Conservation (phyloP, 2,113 vertebrate species). For the Tupaia chinensis region DNA sequence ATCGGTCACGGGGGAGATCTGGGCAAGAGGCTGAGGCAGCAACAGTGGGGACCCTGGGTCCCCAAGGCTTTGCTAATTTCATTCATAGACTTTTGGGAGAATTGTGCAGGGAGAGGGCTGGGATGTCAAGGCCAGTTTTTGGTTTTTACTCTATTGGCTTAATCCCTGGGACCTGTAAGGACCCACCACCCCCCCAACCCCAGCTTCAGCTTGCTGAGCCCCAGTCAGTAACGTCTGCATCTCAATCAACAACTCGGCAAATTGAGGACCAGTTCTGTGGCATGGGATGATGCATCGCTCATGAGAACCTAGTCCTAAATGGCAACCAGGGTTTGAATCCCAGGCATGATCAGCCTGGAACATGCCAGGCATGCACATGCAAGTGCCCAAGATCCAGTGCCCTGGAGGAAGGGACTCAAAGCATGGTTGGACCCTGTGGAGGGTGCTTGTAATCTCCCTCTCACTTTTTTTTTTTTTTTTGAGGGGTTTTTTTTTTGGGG, state of each 20-base stretch:
- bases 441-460: too few species aligned
- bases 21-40: background rate
- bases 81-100: background rate
- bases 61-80: background rate
- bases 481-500: too few species aligned
- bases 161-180: background rate
- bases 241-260: background rate
- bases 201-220: background rate
- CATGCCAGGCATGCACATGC: too few species aligned
- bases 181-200: background rate
- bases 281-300: too few species aligned
- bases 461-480: too few species aligned
- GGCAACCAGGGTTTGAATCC: too few species aligned
- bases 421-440: too few species aligned
- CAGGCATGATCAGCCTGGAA: too few species aligned
- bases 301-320: too few species aligned
- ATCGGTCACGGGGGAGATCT: background rate
- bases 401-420: too few species aligned
- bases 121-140: background rate
- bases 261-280: background rate
- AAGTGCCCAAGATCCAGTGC: too few species aligned
- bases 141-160: background rate
- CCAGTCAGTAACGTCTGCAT: background rate
- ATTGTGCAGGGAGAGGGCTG: background rate
- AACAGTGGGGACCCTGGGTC: too few species aligned